These are phyloP conservation scores for Ophiodon elongatus DNA, from an alignment of 2,113 vertebrate genomes.

Conservation along the genomic window DNA sequence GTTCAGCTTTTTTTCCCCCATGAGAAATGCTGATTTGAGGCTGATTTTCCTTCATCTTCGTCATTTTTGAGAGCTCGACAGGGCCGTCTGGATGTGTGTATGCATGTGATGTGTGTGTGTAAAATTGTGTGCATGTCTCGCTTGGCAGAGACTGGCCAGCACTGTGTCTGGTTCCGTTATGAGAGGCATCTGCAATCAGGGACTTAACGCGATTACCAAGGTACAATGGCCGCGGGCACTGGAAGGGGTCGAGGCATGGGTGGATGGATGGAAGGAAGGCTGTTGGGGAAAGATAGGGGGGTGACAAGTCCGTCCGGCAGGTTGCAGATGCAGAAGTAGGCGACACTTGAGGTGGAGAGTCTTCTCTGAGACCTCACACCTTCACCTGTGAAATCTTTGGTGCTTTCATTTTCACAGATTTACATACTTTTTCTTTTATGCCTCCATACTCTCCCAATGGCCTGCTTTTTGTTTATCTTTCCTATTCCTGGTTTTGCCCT, in stretches of 20 bases:
- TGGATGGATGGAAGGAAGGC: constrained; percentile 15
- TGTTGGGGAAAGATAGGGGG: constrained; percentile 28
- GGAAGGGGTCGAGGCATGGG: constrained; percentile 21
- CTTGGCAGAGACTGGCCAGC: constrained; percentile 48
- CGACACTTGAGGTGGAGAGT: constrained; percentile 2
- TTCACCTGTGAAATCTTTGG: constrained; percentile 41
- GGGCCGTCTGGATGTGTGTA: constrained; percentile 27
- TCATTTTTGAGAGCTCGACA: constrained; percentile 11
- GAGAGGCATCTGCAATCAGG: constrained; percentile 66
- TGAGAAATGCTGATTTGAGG: constrained; percentile 47
- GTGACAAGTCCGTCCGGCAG: constrained; percentile 15
- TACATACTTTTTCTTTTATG: constrained; percentile 10
- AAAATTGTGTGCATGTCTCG: constrained; percentile 30
- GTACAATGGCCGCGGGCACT: constrained; percentile 17
- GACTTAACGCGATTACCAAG: constrained; percentile 63
- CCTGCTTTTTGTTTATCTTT: constrained; percentile 8
- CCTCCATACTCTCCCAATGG: not conserved
- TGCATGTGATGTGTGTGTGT: constrained; percentile 2
- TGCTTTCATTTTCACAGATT: constrained; percentile 53
- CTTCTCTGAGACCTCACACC: constrained; percentile 56
- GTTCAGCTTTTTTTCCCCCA: constrained; percentile 12
- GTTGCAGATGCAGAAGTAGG: constrained; percentile 5
- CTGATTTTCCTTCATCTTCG: constrained; percentile 48
- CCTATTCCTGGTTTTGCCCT: constrained; percentile 31
- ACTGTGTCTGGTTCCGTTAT: constrained; percentile 58